Evolutionary conservation across 2,797 vertebrate genomes (phyloP), one percentile per base, ranked within the genome.

Genomic region (Gobio occitaniae): DNA sequence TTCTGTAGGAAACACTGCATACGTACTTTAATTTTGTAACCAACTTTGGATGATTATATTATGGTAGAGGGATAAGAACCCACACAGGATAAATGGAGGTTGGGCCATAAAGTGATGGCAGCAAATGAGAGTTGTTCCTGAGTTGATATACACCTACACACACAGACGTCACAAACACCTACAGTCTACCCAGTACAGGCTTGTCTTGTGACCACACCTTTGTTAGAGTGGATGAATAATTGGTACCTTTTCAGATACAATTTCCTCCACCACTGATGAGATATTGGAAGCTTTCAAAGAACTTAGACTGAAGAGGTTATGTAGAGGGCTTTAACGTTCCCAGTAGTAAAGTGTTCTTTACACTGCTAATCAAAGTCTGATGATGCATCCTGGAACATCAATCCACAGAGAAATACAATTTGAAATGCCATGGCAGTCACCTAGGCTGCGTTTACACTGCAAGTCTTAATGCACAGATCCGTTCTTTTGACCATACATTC

Each of bases 201-300:
- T 86, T 87, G 88, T 70, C 61, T 78, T 44, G 52, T 78, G 25
- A 59, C 50, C 19, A 56, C 44, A 38, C 41, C 84, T 85, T 48
- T 25, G 56, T 78, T 52, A 68, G 17, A 81, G 77, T 32, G 41
- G 6, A 48, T 48, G 48, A 80, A 41, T 17, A 21, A 11, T 16
- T 54, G 4, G 25, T 56, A 48, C 21, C 59, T 65, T 56, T 10
- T 21, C 54, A 4, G 75, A 36, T 54, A 52, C 13, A 1, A 29
- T 44, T 69, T 80, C 78, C 12, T 80, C 13, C 10, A 44, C n/a
- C 21, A 25, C 13, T 19, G 17, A 74, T 21, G 41, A 17, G 25
- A 80, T 54, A 80, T 19, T 0, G n/a, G 32, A 65, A 52, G 70
- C 19, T n/a, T 75, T 63, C 4, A n/a, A 59, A 50, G 17, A 68